Evolutionary conservation across 2,113 vertebrate species (phyloP), one percentile per base, ranked within the genome.

Genomic region (Hypanus sabinus): DNA sequence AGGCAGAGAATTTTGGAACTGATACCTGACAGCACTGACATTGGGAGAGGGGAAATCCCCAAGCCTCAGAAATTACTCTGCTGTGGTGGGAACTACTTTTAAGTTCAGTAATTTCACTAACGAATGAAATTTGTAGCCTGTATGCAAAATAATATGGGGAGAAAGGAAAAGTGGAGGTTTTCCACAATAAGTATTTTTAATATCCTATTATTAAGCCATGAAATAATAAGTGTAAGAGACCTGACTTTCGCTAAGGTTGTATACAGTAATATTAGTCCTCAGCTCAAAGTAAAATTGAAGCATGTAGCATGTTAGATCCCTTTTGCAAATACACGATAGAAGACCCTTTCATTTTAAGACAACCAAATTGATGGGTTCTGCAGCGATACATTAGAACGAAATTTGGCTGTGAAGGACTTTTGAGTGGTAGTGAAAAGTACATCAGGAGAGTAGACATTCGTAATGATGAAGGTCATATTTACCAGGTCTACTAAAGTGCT

Each of bases 341-440:
- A 5, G 57, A n/a, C 6, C 16, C 8, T 7, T 38, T 38, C 83
- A 87, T 87, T 60, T 87, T 9, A 24, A 87, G 83, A 87, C 46
- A 87, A 24, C 55, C 83, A 87, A 87, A 87, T 87, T 87, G 83
- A 87, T n/a, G 83, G 57, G 83, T 62, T 87, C 24, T 87, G 55
- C 55, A 87, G 30, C 83, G n/a, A 16, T 87, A 57, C 22, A 55
- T 87, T 60, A 87, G 24, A 87, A 62, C 9, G 27, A 87, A 5
- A 87, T 87, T n/a, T 87, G 27, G 24, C 55, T 30, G 83, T 60
- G 83, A 87, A 87, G 62, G 55, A 24, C n/a, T 30, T 87, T 62
- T 62, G 83, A 87, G 30, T 62, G 83, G 55, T 10, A 0, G 55
- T 12, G 8, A 62, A 87, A 46, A 62, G 83, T 87, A 62, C 83